Base-by-base conservation (phyloP, 2,888 invertebrate genomes). In the Entomobrya proxima region DNA sequence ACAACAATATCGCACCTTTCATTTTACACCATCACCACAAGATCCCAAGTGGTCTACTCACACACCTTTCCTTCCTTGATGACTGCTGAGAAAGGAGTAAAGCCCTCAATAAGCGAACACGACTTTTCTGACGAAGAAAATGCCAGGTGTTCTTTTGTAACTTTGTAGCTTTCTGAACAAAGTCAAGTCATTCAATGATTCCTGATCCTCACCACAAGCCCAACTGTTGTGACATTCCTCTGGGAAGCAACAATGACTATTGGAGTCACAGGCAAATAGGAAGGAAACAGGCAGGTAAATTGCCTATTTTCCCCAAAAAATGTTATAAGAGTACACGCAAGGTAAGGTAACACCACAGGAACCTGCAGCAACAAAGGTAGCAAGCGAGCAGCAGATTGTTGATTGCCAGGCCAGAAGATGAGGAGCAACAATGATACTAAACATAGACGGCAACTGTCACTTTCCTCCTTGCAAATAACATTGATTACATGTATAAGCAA, bases 211-310 rank as follows among this genome's bases (percentile, higher is more conserved):
- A 75, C 37, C 82, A 74, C 58, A 40, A 61, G 18, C 32, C 32
- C 82, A 82, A 82, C 82, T 75, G 82, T 82, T 82, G 82, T 82
- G 82, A 82, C 82, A 82, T 72, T 81, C 75, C 64, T 64, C 35
- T 64, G 35, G 64, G 35, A 32, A 52, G 35, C n/a, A 64, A 64
- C 64, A 64, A 35, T 35, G 61, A 55, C 52, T 9, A 67, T 35
- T 21, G 58, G 11, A 27, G 9, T 27, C 35, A 21, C 2, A 35
- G 21, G 18, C 11, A 32, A 37, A 75, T 55, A 77, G 61, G 61
- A 61, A 76, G 76, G 76, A 76, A 77, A 27, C 40, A 21, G 44
- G 9, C 3, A 7, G n/a, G 44, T 9, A 2, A 44, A 44, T 15
- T 44, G 2, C n/a, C n/a, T n/a, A 11, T 5, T 44, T 44, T 44